Evolutionary conservation across 1,140 invertebrate species (phyloP).

Genomic region (Phocides pigmalion): DNA sequence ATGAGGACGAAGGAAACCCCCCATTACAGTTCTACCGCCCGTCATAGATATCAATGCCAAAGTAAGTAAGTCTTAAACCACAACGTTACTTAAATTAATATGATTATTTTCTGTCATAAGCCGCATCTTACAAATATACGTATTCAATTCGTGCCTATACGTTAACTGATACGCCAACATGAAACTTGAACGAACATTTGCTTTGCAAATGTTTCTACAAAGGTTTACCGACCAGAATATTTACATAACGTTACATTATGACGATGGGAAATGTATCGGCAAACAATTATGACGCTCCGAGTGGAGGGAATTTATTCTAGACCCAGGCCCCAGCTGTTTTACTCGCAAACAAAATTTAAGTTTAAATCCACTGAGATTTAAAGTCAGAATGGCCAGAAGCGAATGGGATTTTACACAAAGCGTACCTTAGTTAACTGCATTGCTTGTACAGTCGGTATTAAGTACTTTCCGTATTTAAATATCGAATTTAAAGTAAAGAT

Average conservation of each 20-base stretch:
- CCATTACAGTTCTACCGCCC: too few species aligned
- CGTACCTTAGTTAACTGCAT: conserved; percentile 2
- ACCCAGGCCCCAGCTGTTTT: conserved; percentile 10
- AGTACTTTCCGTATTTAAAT: background rate
- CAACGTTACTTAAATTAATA: too few species aligned
- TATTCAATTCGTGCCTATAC: too few species aligned
- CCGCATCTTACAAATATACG: too few species aligned
- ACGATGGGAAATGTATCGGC: conserved; percentile 15
- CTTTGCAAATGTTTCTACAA: background rate
- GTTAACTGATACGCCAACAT: too few species aligned
- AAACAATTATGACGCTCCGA: conserved; percentile 18
- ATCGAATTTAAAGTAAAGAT: background rate
- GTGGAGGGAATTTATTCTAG: conserved; percentile 18
- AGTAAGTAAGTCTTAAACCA: too few species aligned
- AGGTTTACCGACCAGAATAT: background rate
- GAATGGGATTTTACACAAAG: conserved; percentile 2
- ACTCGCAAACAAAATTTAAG: conserved; percentile 16
- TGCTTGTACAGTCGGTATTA: background rate
- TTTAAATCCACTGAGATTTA: conserved; percentile 24
- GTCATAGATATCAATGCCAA: too few species aligned
- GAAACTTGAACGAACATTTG: background rate
- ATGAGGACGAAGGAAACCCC: too few species aligned
- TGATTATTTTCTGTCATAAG: too few species aligned
- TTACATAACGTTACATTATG: conserved; percentile 1
- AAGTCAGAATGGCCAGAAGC: conserved; percentile 10